Conservation (phyloP, 2,888 invertebrate genomes). For the Eilema sororculum region DNA sequence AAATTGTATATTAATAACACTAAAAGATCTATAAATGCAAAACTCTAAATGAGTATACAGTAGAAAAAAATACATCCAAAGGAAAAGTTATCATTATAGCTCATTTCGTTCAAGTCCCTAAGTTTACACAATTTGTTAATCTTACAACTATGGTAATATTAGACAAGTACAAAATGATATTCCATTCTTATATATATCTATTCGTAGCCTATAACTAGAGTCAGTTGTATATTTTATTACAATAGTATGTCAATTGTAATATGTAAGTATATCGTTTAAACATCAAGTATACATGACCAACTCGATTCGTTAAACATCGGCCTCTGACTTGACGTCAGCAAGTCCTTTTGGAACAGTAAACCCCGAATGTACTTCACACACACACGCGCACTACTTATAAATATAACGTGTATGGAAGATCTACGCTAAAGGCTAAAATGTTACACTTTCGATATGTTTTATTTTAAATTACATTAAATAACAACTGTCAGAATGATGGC, state of each 20-base stretch:
- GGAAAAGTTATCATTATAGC: conserved; percentile 75
- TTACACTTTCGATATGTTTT: conserved; percentile 84
- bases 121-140: conserved; percentile 84
- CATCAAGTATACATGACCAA: conserved; percentile 69
- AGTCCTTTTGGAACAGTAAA: conserved; percentile 33
- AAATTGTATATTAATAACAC: conserved; percentile 77
- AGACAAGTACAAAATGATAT: conserved; percentile 87
- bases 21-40: conserved; percentile 87
- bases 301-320: conserved; percentile 58
- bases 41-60: conserved; percentile 83
- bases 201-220: conserved; percentile 83
- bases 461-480: conserved; percentile 79
- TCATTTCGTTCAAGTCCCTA: conserved; percentile 82
- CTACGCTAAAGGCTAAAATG: conserved; percentile 85
- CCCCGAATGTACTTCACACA: conserved; percentile 59
- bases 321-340: conserved; percentile 23
- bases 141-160: conserved; percentile 85
- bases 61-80: conserved; percentile 85
- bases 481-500: conserved; percentile 81
- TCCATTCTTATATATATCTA: conserved; percentile 81
- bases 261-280: conserved; percentile 67
- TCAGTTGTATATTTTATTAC: conserved; percentile 83
- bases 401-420: conserved; percentile 82
- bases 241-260: conserved; percentile 70
- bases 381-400: conserved; percentile 69